Evolutionary conservation across 2,888 invertebrate species (phyloP), one percentile per base, ranked within the genome.

Genomic region (Synergus umbraculus): DNA sequence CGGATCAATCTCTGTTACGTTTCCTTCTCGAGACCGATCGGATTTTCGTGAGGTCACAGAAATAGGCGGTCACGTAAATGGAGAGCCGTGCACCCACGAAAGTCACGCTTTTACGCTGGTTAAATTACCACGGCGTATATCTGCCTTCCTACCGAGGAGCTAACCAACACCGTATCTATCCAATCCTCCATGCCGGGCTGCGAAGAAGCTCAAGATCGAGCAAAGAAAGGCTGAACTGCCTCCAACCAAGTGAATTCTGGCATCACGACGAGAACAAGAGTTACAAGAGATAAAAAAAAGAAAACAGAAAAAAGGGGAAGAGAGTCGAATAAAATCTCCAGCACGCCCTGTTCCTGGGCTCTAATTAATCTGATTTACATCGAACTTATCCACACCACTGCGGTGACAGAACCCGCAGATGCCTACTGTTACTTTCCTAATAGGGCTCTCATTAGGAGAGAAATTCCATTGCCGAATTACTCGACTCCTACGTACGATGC

Each of bases 301-400:
- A 29, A 29, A 29, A 29, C 0, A 46, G 77, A 49, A 43, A 76
- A 81, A 77, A 69, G 49, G 80, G 76, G 79, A 81, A 78, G 67
- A 78, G 82, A 82, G 82, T 82, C 81, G 83, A 76, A 82, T 80
- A 78, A 82, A 84, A 84, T 78, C 79, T 78, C 78, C 78, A 54
- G 73, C 37, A 73, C 65, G 81, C 60, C 43, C 13, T 79, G 81
- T 80, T 81, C 81, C 81, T 79, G 49, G 64, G 78, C 87, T 89
- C 88, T 91, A 91, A 91, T 91, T 90, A 91, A 90, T 90, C 88
- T 87, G 89, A 90, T 90, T 91, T 90, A 90, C 89, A 90, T 89
- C 87, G 88, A 83, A 80, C 86, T 87, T 85, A 86, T 88, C 86
- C 82, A 84, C 82, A 81, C 66, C 77, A 79, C 84, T 78, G 82